Base-by-base conservation (phyloP, 2,797 vertebrate species). In the Enteromius fasciolatus region DNA sequence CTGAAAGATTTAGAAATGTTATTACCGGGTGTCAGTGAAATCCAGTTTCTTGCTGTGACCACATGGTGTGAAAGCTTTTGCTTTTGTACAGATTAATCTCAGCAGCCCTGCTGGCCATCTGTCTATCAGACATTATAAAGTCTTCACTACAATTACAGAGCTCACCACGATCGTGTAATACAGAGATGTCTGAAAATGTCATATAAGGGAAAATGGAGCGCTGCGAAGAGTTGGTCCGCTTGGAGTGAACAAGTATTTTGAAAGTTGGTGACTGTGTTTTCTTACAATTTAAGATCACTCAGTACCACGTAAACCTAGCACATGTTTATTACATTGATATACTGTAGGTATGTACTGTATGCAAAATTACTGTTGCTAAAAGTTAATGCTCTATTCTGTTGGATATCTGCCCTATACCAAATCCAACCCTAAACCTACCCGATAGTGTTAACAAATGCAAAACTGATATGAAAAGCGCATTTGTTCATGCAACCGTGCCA, bases 11-110 rank as follows among this genome's bases (percentile, higher is more conserved):
- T 82, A 59, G 83, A 59, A 73, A 78, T 67, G 75, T 82, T 72
- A 82, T 83, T 83, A 70, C 70, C 25, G 78, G 76, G 68, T 82
- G 84, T 82, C 68, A 48, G 46, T 67, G 69, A 57, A 84, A 73
- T 79, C 46, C 61, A 57, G 76, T 77, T 81, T 66, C 84, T 54
- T 73, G 84, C 84, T 82, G 80, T 66, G 75, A 70, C 67, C 80
- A 78, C 80, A 82, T 59, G 80, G 75, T 79, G 80, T 44, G 84
- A 82, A 83, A 82, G 80, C 69, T 78, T 85, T 85, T 67, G 52
- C 75, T 82, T 79, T 81, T 67, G 52, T 73, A 79, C 75, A 82
- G 78, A 84, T 87, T 85, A 80, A 85, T 87, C 78, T 86, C 76
- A 84, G 70, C 82, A 72, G 70, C 84, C 72, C 82, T 70, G 79